Evolutionary conservation across 1,140 invertebrate genomes (phyloP).

Genomic region (Apocrypta bakeri): DNA sequence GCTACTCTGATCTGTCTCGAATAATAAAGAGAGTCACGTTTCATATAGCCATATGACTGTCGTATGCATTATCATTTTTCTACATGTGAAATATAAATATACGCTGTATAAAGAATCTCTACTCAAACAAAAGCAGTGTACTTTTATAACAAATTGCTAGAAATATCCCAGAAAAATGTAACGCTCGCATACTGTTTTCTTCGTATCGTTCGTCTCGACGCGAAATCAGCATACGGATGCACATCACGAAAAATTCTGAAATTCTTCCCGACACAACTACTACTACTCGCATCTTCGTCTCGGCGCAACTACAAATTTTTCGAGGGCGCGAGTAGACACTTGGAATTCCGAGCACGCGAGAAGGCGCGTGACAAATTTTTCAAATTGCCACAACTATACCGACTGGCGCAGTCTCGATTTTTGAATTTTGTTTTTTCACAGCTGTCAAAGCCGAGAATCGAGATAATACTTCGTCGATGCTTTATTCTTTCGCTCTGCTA

Average conservation of each 20-base stretch:
- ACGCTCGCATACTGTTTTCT: background rate
- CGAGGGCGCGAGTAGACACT: background rate
- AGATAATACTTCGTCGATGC: background rate
- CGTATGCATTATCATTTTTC: background rate
- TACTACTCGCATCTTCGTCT: slow-evolving; percentile 13
- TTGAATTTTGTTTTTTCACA: background rate
- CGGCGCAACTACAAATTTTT: slow-evolving; percentile 11
- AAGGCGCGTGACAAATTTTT: slow-evolving; percentile 36
- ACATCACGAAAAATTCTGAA: background rate
- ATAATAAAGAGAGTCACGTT: background rate
- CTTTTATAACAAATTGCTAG: background rate
- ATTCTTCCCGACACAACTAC: background rate
- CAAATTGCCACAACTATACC: background rate
- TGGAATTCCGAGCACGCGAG: slow-evolving; percentile 8
- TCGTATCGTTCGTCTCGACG: background rate
- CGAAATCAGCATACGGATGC: slow-evolving; percentile 20
- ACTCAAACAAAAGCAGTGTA: no score
- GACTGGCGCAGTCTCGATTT: background rate
- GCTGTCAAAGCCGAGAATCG: slow-evolving; percentile 1
- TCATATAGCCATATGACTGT: background rate
- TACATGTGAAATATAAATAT: background rate
- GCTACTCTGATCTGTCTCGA: background rate
- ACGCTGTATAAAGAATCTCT: background rate
- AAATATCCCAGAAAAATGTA: background rate
- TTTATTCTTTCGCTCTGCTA: background rate